These are phyloP conservation scores for Plutomurus gul DNA, from an alignment of 1,140 invertebrate genomes.

Conservation along the genomic window DNA sequence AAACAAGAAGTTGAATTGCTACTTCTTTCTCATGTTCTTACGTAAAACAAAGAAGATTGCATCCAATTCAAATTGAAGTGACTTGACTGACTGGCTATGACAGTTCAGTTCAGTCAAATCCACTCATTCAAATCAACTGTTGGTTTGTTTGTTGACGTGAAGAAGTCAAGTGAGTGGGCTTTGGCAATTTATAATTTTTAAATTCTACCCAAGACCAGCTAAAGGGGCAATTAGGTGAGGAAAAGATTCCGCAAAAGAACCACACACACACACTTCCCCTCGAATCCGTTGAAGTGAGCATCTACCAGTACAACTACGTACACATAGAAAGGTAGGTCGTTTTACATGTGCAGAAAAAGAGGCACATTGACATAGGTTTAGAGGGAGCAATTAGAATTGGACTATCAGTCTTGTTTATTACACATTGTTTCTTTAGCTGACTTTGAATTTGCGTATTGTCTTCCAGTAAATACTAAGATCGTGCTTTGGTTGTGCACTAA, in stretches of 20 bases:
- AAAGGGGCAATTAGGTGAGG: neutral
- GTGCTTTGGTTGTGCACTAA: neutral
- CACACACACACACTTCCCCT: neutral
- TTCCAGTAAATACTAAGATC: no score
- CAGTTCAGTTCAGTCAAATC: constrained; percentile 16
- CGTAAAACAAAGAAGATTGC: no score
- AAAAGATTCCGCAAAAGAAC: constrained; percentile 3
- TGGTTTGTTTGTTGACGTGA: constrained; percentile 11
- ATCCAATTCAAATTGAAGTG: constrained; percentile 2
- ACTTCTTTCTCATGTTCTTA: no score
- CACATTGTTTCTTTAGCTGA: neutral
- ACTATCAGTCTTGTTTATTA: constrained; percentile 6
- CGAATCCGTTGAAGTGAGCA: no score
- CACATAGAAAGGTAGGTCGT: neutral
- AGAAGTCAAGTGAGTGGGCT: neutral
- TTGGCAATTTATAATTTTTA: neutral
- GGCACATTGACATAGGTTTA: neutral
- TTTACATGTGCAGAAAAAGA: neutral
- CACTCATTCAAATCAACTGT: no score
- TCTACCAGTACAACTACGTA: no score
- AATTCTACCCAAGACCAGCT: neutral
- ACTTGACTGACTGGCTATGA: constrained; percentile 25
- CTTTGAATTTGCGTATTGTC: neutral
- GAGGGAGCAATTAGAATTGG: neutral
- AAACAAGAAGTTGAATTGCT: neutral